These are phyloP conservation scores for Cheilosia impressa DNA, from an alignment of 2,888 invertebrate genomes.

Conservation along the genomic window DNA sequence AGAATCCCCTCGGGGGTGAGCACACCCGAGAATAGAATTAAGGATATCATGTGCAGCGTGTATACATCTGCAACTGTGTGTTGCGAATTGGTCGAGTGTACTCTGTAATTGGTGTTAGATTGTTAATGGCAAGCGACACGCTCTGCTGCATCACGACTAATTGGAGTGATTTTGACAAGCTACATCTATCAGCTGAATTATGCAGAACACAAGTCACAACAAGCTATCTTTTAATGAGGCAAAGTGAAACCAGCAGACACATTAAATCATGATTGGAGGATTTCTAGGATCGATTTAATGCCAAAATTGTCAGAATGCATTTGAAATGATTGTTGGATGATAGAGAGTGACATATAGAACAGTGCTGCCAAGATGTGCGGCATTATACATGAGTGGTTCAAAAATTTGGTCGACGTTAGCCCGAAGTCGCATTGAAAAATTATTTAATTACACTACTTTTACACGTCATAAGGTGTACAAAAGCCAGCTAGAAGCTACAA, in stretches of 20 bases:
- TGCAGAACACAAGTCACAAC: constrained; percentile 5
- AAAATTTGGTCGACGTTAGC: too few relatives aligned
- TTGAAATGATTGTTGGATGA: too few relatives aligned
- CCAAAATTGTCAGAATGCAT: too few relatives aligned
- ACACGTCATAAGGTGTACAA: too few relatives aligned
- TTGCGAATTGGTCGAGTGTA: constrained; percentile 7
- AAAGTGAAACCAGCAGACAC: not conserved
- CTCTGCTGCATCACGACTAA: constrained; percentile 39
- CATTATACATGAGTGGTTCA: too few relatives aligned
- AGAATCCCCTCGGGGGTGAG: constrained; percentile 41
- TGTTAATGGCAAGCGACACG: constrained; percentile 51
- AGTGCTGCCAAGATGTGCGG: too few relatives aligned
- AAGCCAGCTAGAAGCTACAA: too few relatives aligned
- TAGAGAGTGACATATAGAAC: too few relatives aligned
- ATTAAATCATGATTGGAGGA: not conserved
- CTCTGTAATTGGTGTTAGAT: constrained; percentile 57
- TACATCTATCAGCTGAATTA: constrained; percentile 31
- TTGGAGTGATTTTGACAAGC: constrained; percentile 51
- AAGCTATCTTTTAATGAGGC: constrained; percentile 40
- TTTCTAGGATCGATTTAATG: not conserved
- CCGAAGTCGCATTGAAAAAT: too few relatives aligned
- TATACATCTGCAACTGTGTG: constrained; percentile 8
- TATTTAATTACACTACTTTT: too few relatives aligned
- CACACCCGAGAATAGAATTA: constrained; percentile 30
- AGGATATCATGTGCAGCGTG: constrained; percentile 31